phyloP scores from a whole-genome alignment of 2,888 invertebrate genomes.

The Pristionchus entomophagus region DNA sequence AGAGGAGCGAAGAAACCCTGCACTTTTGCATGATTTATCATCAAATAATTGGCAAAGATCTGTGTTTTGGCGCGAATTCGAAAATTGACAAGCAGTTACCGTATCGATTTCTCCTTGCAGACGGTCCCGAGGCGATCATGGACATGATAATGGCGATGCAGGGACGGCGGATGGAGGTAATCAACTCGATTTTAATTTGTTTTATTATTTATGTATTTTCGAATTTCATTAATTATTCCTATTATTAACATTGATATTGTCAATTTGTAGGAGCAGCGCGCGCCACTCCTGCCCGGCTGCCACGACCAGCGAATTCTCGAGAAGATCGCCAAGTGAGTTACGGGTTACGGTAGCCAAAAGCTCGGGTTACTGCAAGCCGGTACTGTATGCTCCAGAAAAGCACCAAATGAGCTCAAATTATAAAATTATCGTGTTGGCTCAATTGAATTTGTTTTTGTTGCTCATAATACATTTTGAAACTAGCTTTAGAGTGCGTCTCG shows the following conservation, averaged over 20 bases:
- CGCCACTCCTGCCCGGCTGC: slow-evolving; percentile 60
- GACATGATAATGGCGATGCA: slow-evolving; percentile 87
- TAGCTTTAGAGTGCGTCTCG: too few relatives aligned
- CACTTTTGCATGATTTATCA: background rate
- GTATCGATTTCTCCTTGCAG: slow-evolving; percentile 57
- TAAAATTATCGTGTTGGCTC: too few relatives aligned
- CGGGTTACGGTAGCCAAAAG: background rate
- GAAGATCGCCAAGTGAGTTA: slow-evolving; percentile 26
- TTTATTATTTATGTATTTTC: background rate
- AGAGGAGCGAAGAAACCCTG: background rate
- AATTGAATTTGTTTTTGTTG: too few relatives aligned
- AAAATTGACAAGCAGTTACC: too few relatives aligned
- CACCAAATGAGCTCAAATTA: too few relatives aligned
- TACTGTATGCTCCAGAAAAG: too few relatives aligned
- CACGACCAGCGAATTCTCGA: slow-evolving; percentile 48
- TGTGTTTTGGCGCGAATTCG: slow-evolving; percentile 29
- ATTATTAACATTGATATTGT: too few relatives aligned
- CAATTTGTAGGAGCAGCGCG: slow-evolving; percentile 53
- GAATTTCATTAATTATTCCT: background rate
- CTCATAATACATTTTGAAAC: too few relatives aligned
- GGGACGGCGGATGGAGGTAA: slow-evolving; percentile 91
- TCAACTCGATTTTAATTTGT: too few relatives aligned
- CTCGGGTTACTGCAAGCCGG: too few relatives aligned
- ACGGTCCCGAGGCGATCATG: slow-evolving; percentile 66
- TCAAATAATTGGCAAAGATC: too few relatives aligned